A percentile compares a stretch with the other conserved stretches of the same genome.
Evolutionary conservation across 1,140 invertebrate species (phyloP).

Genomic region (Papilio glaucus): DNA sequence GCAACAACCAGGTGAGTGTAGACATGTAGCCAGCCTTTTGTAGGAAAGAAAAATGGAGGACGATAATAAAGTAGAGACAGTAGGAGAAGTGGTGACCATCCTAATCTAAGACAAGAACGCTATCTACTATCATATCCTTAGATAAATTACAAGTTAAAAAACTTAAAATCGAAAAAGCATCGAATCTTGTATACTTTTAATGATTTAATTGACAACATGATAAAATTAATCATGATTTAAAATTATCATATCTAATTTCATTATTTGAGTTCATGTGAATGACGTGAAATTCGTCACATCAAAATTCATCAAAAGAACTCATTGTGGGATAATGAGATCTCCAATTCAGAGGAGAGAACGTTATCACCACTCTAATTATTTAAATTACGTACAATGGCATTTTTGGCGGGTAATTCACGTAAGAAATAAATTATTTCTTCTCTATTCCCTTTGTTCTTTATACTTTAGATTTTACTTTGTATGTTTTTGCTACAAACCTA

Average conservation of each 20-base stretch:
- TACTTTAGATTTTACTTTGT: constrained; percentile 1
- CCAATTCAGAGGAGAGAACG: constrained; percentile 7
- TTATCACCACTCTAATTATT: constrained; percentile 24
- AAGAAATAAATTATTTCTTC: constrained; percentile 17
- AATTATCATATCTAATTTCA: background rate
- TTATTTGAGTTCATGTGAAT: background rate
- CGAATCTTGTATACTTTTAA: no score
- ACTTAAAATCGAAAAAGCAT: no score
- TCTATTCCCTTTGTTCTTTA: constrained; percentile 15
- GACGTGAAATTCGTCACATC: constrained; percentile 3
- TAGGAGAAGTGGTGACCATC: no score
- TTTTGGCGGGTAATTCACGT: constrained; percentile 11
- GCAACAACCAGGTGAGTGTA: no score
- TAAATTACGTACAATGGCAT: background rate
- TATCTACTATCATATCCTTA: no score
- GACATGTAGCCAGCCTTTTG: no score
- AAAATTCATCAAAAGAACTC: constrained; percentile 18
- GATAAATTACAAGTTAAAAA: no score
- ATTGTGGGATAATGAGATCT: background rate
- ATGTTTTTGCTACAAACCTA: background rate
- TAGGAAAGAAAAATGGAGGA: no score
- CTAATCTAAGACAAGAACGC: no score
- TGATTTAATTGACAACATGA: no score
- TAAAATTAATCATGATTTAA: background rate
- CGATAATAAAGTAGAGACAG: no score